Base-by-base conservation (phyloP, 64 coral and sea anemone species). In the Dendrophyllia cribrosa region DNA sequence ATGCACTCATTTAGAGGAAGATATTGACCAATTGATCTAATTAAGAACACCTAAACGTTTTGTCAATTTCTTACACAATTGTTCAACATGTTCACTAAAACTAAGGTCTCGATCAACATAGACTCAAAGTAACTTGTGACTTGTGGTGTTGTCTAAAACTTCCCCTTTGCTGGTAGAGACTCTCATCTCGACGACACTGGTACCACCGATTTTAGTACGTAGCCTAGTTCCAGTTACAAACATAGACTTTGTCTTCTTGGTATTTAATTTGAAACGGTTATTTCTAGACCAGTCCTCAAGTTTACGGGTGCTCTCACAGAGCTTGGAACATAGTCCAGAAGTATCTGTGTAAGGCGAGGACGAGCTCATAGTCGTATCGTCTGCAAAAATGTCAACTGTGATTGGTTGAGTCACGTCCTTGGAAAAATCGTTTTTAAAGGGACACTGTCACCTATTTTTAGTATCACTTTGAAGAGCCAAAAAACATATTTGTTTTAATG, bases 331-430 rank as follows among this genome's bases (percentile, higher is more conserved):
- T 75, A 89, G 51, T 58, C 44, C 70, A 44, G 1, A 44, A 34
- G 34, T 51, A 89, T 89, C 58, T 75, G 66, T 49, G 53, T 72
- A 75, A 21, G 69, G 70, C 2, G 87, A 72, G 19, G 72, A 89
- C 24, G 19, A 9, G 24, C 87, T 88, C 22, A 88, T 43, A 22
- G 87, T 88, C 17, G 87, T 88, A 53, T 88, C 49, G 0, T 76
- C 70, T 47, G 87, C 68, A 60, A 89, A 75, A 47, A 89, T 89
- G 74, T 76, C 87, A 52, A 89, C 87, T n/a, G 19, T 89, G 34
- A 70, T 62, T 60, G 71, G 23, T 59, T 72, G 46, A 21, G 87
- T 51, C 70, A 89, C 74, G 1, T 44, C 47, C 70, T 89, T 53
- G 4, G 87, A 46, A 75, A 88, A 19, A 43, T 88, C 87, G n/a